Base-by-base conservation (phyloP, 2,113 vertebrate species). In the Pteruthius melanotis region DNA sequence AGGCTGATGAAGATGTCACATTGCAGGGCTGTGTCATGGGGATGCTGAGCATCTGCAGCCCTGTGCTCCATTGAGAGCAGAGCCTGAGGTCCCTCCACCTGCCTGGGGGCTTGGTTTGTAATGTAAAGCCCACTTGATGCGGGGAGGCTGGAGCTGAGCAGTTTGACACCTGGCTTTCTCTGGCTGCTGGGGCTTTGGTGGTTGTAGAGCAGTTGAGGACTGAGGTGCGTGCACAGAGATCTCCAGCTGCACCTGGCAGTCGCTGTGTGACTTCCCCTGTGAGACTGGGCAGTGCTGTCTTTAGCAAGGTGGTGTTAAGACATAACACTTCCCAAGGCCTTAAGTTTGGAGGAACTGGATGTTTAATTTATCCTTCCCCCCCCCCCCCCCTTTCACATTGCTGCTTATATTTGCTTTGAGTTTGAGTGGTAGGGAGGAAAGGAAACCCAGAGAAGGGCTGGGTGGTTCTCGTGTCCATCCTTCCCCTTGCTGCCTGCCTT, bases 1-100 rank as follows among this genome's bases (percentile, higher is more conserved):
- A 61, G 39, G 26, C 5, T 1, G 17, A 4, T 63, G 78, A 21
- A 75, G 60, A 15, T 27, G 40, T 19, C 5, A 4, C 20, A 0
- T 23, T 15, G 15, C 22, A 53, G 52, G 60, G 60, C 53, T 53
- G 53, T n/a, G 30, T 65, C 14, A 0, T 10, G 28, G 40, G 83
- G 17, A 49, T 1, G 4, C 76, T 22, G 77, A 88, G 59, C 61
- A 26, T 22, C 87, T 72, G 83, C 77, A 39, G 59, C 49, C 23
- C 7, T 53, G 75, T 35, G 65, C 42, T 71, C 13, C 0, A 0
- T 0, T 21, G 59, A 49, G 87, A 77, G 64, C 80, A 40, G 84
- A 79, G 57, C 81, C 64, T 31, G 15, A 56, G 57, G 52, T 75
- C 69, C 27, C n/a, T 61, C 76, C 68, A 11, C 27, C 74, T 85